Evolutionary conservation across 2,797 vertebrate genomes (phyloP), one percentile per base, ranked within the genome.

Genomic region (Gallinago solitaria): DNA sequence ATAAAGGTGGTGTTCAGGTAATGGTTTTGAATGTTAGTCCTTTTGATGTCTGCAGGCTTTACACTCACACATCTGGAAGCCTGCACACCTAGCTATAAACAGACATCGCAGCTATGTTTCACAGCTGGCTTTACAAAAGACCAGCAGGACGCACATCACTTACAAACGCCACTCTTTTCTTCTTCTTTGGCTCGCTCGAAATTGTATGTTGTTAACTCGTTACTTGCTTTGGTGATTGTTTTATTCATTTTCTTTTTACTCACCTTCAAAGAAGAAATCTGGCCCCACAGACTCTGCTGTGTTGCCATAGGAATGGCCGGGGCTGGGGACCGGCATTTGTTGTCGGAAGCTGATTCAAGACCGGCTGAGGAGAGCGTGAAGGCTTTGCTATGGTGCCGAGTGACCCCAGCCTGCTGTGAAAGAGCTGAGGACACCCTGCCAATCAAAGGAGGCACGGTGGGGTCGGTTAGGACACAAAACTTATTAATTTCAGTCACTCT

Each of bases 31-130:
- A 51, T 53, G 43, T 23, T 27, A 64, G 74, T 3, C 87, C 84
- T 97, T 98, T 98, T 98, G 97, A 98, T 98, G 97, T 98, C 86
- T 80, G 68, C 83, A 32, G 93, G 81, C 91, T 96, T 94, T 96
- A 88, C 64, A 48, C 77, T 95, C 89, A 91, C 96, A 97, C 97
- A 98, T 98, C 98, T 98, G 97, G 97, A 95, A 80, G 93, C 50
- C 95, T 95, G 95, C 21, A 56, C 90, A 80, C 91, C 64, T n/a
- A 83, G 80, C 95, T 75, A 64, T 35, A 96, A 94, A 86, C 95
- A 91, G 89, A 50, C 77, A 13, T 24, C 8, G 45, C 95, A 88
- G 51, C 85, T 50, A 18, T 32, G 84, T 76, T 92, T 97, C 76
- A 51, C 98, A 98, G 97, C 97, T 97, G 97, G 94, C 91, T 96